These are phyloP conservation scores for Pogona vitticeps DNA, from an alignment of 2,113 vertebrate species.

Conservation along the genomic window DNA sequence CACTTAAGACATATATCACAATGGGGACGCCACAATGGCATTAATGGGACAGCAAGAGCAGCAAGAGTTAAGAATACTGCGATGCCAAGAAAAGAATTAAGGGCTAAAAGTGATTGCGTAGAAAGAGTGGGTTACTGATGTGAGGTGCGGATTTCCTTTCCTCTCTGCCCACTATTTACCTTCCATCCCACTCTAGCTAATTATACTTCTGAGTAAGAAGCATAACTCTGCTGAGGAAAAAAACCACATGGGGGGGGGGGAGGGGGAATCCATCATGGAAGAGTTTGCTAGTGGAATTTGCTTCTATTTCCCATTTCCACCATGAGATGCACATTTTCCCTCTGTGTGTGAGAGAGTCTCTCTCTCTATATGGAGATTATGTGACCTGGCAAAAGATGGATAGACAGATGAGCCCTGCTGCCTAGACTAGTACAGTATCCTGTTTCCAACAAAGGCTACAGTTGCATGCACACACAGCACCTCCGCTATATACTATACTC, in stretches of 20 bases:
- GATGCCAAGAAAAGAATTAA: background rate
- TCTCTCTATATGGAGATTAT: background rate
- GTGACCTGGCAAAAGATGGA: background rate
- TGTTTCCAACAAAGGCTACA: background rate
- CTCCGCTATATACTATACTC: too few species aligned
- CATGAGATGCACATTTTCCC: background rate
- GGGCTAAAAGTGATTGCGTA: background rate
- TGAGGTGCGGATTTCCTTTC: too few species aligned
- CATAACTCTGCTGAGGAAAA: background rate
- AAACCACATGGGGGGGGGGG: background rate
- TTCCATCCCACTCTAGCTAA: background rate
- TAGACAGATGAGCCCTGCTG: background rate
- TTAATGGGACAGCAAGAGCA: background rate
- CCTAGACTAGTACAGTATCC: background rate
- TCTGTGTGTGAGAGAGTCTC: background rate
- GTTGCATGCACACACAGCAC: too few species aligned
- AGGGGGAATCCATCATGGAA: background rate
- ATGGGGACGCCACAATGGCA: background rate
- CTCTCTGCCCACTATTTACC: background rate
- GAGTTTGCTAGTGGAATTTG: background rate
- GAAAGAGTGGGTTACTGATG: background rate
- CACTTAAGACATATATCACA: slow-evolving; percentile 14
- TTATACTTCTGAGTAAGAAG: background rate
- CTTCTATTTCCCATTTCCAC: background rate
- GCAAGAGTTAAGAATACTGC: background rate